Percentiles rank a stretch among this genome's conserved stretches.
Conservation (phyloP, 2,888 invertebrate species). For the Cynaeus angustus region DNA sequence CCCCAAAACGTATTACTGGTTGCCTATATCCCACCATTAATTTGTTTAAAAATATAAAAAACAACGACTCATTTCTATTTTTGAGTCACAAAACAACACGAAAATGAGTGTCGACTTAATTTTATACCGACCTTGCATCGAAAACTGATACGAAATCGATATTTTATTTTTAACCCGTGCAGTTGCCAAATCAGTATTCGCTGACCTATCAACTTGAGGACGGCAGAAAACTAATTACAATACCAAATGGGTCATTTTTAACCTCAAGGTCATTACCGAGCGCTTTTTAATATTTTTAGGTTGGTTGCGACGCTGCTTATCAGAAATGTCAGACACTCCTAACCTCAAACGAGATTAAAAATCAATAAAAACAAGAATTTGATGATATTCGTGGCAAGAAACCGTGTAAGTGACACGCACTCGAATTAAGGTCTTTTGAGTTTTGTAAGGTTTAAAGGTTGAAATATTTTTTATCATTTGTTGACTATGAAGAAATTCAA, state of each 20-base stretch:
- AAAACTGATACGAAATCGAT: too few relatives aligned
- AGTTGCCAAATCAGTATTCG: too few relatives aligned
- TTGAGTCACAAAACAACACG: too few relatives aligned
- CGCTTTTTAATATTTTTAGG: conserved; percentile 15
- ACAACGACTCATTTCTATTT: too few relatives aligned
- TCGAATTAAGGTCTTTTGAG: background rate
- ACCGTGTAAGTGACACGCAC: background rate
- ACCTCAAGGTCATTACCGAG: conserved; percentile 1
- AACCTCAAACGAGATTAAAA: conserved; percentile 25
- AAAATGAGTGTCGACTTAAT: too few relatives aligned
- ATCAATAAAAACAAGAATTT: conserved; percentile 23
- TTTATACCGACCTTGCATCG: too few relatives aligned
- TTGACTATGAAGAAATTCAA: background rate
- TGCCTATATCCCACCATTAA: background rate
- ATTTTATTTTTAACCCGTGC: too few relatives aligned
- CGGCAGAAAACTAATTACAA: too few relatives aligned
- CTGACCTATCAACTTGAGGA: too few relatives aligned
- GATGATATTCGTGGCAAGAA: background rate
- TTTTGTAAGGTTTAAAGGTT: conserved; percentile 5
- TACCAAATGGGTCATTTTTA: background rate
- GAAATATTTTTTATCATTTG: background rate
- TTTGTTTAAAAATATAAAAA: too few relatives aligned
- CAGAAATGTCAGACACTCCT: conserved; percentile 16
- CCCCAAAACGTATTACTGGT: background rate
- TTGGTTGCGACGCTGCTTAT: conserved; percentile 17